phyloP scores from a whole-genome alignment of 2,797 vertebrate species.

The Cynodonichthys magdalenae region DNA sequence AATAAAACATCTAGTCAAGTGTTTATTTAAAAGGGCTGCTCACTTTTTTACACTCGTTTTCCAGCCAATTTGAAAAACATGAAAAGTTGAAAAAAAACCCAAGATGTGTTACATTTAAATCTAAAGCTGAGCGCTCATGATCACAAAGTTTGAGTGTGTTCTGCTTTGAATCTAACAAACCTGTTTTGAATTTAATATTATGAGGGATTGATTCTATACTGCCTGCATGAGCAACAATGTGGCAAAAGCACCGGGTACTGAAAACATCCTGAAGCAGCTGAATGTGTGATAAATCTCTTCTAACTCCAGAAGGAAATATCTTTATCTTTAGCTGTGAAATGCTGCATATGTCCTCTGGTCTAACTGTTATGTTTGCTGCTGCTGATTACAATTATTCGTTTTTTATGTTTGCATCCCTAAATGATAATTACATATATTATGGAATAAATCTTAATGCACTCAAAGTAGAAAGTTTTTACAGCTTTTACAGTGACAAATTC shows the following conservation, averaged over 20 bases:
- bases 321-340: neutral
- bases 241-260: neutral
- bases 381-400: too few species aligned
- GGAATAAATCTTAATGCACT: neutral
- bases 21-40: too few species aligned
- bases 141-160: neutral
- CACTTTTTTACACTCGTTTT: too few species aligned
- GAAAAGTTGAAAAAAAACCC: neutral
- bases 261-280: neutral
- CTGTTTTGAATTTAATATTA: neutral
- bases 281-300: slow-evolving; percentile 1
- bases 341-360: neutral
- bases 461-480: neutral
- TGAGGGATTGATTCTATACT: neutral
- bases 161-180: neutral
- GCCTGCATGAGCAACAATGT: neutral
- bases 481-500: neutral
- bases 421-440: neutral
- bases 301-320: slow-evolving; percentile 5
- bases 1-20: too few species aligned
- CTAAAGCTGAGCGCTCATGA: too few species aligned
- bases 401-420: neutral
- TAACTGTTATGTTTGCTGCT: slow-evolving; percentile 2
- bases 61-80: neutral
- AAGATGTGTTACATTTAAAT: too few species aligned